Conservation (phyloP, 2,888 invertebrate genomes). For the Dyspetes luteomarginatus region DNA sequence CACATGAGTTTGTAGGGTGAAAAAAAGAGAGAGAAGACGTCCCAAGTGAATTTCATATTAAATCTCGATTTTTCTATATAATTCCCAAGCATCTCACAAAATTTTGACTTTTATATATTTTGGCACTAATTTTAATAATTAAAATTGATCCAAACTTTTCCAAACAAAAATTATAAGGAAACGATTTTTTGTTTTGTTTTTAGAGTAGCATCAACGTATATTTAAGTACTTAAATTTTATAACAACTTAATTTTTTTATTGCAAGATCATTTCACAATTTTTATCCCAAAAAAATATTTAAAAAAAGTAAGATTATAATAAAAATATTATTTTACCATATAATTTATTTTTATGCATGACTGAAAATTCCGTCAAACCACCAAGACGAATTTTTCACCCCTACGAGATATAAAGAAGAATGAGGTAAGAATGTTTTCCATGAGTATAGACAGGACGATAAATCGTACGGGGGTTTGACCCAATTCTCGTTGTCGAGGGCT, state of each 20-base stretch:
- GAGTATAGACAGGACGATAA: slow-evolving; percentile 14
- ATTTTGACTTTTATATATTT: neutral
- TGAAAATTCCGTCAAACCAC: neutral
- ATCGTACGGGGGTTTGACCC: slow-evolving; percentile 18
- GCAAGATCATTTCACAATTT: too few species aligned
- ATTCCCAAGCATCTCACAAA: neutral
- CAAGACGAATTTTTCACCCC: neutral
- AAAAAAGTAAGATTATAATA: neutral
- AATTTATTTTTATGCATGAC: neutral
- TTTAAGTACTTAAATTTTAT: too few species aligned
- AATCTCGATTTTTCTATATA: slow-evolving; percentile 1
- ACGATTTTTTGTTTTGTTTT: too few species aligned
- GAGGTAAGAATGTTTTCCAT: neutral
- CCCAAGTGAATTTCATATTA: neutral
- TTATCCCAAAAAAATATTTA: neutral
- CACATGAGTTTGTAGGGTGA: neutral
- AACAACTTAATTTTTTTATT: too few species aligned
- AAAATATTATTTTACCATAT: neutral
- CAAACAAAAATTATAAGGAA: too few species aligned
- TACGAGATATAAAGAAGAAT: neutral
- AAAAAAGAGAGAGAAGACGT: neutral
- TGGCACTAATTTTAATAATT: neutral
- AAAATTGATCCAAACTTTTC: neutral
- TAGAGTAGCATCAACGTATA: too few species aligned
- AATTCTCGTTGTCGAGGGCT: slow-evolving; percentile 23